A percentile compares a stretch with the other conserved stretches of the same genome.
These are phyloP conservation scores for Parauchenoglanis ngamensis DNA, from an alignment of 2,797 vertebrate genomes.

Conservation along the genomic window DNA sequence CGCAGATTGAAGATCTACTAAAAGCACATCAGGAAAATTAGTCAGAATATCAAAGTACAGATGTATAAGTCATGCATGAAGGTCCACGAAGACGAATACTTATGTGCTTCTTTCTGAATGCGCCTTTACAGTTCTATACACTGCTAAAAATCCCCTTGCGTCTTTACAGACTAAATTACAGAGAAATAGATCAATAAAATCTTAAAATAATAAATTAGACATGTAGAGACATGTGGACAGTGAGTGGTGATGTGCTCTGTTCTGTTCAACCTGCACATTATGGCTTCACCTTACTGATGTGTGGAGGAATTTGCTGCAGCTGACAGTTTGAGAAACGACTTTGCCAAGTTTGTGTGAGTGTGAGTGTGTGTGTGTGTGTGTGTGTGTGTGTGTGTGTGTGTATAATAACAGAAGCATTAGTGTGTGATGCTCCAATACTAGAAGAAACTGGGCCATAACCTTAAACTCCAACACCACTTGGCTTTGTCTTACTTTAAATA, in stretches of 20 bases:
- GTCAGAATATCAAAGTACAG: background rate
- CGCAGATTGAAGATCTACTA: background rate
- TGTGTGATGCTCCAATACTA: background rate
- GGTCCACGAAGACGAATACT: background rate
- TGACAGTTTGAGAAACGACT: background rate
- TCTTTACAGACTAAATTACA: background rate
- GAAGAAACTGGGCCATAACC: background rate
- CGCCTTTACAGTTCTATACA: background rate
- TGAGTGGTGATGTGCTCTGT: background rate
- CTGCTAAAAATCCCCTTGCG: background rate
- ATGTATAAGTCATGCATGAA: background rate
- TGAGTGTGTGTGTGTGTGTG: background rate
- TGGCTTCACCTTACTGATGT: conserved; percentile 1
- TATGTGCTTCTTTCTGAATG: background rate
- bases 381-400: background rate
- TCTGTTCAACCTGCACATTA: conserved; percentile 1
- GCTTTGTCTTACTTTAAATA: background rate
- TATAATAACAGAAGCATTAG: background rate
- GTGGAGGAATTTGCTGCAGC: background rate
- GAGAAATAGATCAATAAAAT: background rate
- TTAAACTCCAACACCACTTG: background rate
- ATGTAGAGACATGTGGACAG: background rate
- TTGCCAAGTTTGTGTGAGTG: background rate
- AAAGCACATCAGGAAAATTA: background rate
- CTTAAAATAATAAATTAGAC: background rate